A percentile compares a stretch with the other conserved stretches of the same genome.
Conservation (phyloP, 92 coral and sea anemone genomes). For the Porites rus region DNA sequence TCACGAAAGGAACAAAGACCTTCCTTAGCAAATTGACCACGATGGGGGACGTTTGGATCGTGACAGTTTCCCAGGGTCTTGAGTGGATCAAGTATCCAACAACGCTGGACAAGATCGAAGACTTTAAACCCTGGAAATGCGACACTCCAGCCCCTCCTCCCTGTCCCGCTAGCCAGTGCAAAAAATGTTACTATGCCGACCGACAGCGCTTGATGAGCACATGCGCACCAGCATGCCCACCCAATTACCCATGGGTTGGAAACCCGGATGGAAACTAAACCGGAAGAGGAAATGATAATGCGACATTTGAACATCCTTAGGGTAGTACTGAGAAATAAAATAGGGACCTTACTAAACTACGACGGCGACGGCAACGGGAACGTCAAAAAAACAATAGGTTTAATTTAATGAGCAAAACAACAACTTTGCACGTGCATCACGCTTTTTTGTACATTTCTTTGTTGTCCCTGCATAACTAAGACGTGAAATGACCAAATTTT, state of each 20-base stretch:
- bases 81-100: constrained; percentile 70
- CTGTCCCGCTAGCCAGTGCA: constrained; percentile 15
- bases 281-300: constrained; percentile 1
- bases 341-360: too few relatives aligned
- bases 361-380: too few relatives aligned
- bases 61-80: constrained; percentile 71
- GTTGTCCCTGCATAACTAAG: too few relatives aligned
- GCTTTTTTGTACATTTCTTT: too few relatives aligned
- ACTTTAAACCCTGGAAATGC: constrained; percentile 76
- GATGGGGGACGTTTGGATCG: constrained; percentile 75
- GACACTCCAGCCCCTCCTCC: constrained; percentile 36
- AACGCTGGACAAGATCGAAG: constrained; percentile 44
- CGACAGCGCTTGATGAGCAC: constrained; percentile 8
- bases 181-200: constrained; percentile 36
- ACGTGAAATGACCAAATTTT: too few relatives aligned
- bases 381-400: too few relatives aligned
- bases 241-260: constrained; percentile 67
- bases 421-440: too few relatives aligned
- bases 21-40: constrained; percentile 52
- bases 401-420: too few relatives aligned
- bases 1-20: constrained; percentile 46
- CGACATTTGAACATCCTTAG: too few relatives aligned
- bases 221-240: constrained; percentile 43
- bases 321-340: too few relatives aligned
- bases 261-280: constrained; percentile 65